Evolutionary conservation across 2,113 vertebrate genomes (phyloP).

Genomic region (Candoia aspera): DNA sequence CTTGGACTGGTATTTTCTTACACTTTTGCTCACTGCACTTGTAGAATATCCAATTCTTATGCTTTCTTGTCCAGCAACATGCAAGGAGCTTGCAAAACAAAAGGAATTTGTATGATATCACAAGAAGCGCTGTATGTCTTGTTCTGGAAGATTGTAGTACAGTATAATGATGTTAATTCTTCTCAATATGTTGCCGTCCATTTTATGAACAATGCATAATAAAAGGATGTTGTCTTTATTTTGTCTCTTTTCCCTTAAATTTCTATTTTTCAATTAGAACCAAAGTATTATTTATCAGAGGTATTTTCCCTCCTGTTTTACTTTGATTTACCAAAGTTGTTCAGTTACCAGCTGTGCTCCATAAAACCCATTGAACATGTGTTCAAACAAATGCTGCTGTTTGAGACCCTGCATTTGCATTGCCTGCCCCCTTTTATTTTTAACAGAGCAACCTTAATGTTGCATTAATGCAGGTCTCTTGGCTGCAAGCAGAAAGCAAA

Average conservation of each 20-base stretch:
- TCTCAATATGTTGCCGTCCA: not conserved
- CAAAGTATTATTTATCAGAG: slow-evolving; percentile 11
- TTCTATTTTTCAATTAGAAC: not conserved
- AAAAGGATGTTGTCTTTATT: not conserved
- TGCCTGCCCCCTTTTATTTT: slow-evolving; percentile 42
- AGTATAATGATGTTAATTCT: not conserved
- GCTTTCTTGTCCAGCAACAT: not conserved
- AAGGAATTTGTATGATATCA: not conserved
- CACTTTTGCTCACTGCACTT: not conserved
- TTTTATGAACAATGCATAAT: not conserved
- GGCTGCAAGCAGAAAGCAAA: slow-evolving; percentile 55
- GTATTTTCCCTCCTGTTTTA: accelerated
- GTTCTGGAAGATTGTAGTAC: not conserved
- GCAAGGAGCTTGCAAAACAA: not conserved
- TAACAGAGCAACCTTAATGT: slow-evolving; percentile 42
- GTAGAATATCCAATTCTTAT: not conserved
- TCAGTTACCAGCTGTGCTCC: slow-evolving; percentile 13
- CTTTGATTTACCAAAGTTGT: not conserved
- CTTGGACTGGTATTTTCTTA: not conserved
- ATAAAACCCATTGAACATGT: slow-evolving; percentile 13
- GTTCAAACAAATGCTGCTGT: slow-evolving; percentile 21
- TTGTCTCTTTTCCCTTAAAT: not conserved
- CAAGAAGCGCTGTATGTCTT: not conserved
- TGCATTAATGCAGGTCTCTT: slow-evolving; percentile 52
- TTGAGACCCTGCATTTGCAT: slow-evolving; percentile 14